Evolutionary conservation across 2,888 invertebrate genomes (phyloP).

Genomic region (Thalpophila matura): DNA sequence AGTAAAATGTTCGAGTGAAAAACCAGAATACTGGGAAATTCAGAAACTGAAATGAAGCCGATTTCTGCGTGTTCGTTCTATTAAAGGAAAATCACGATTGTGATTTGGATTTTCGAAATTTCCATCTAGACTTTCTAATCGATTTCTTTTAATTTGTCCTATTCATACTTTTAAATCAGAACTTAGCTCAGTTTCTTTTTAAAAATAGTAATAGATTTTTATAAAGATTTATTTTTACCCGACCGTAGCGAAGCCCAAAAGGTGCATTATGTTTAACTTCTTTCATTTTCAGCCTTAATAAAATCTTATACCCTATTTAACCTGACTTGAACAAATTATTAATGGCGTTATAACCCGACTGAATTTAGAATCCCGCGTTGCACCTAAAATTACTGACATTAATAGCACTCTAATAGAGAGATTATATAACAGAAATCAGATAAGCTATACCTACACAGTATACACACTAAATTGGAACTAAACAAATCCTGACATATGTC

Average conservation of each 20-base stretch:
- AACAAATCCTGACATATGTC: slow-evolving; percentile 9
- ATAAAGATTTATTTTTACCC: too few relatives aligned
- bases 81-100: slow-evolving; percentile 5
- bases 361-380: too few relatives aligned
- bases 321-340: too few relatives aligned
- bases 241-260: too few relatives aligned
- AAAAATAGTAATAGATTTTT: too few relatives aligned
- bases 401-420: background rate
- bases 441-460: background rate
- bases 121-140: background rate
- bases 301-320: too few relatives aligned
- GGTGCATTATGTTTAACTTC: too few relatives aligned
- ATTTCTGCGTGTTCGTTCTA: slow-evolving; percentile 1
- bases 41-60: slow-evolving; percentile 17
- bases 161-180: background rate
- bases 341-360: too few relatives aligned
- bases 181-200: too few relatives aligned
- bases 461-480: slow-evolving; percentile 2
- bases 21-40: slow-evolving; percentile 14
- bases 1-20: slow-evolving; percentile 35
- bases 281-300: too few relatives aligned
- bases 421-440: slow-evolving; percentile 1
- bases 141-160: slow-evolving; percentile 2
- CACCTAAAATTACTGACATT: too few relatives aligned
- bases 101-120: slow-evolving; percentile 25